Evolutionary conservation across 2,888 invertebrate genomes (phyloP), one percentile per base, ranked within the genome.

Genomic region (Malachius bipustulatus): DNA sequence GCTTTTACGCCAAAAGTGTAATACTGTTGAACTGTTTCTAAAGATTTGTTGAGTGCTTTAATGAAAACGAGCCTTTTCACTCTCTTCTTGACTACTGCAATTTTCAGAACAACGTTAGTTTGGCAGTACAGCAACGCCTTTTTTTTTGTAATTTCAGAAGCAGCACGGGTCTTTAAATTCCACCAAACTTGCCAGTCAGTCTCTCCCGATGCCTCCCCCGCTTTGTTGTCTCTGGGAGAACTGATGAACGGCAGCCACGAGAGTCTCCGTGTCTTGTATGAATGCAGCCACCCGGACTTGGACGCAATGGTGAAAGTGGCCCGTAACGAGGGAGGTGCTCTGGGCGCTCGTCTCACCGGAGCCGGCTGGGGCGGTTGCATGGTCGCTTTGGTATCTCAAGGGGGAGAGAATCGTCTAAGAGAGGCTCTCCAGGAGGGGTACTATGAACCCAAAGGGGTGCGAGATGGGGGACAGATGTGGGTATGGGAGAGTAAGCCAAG

Each of bases 321-420:
- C 4, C 67, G 70, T 40, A n/a, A n/a, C n/a, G n/a, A n/a, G n/a
- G 73, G 76, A 32, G 40, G 54, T 24, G 47, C 60, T 12, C 66
- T 73, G n/a, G 84, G 89, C 27, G 84, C 88, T n/a, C 75, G 97
- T 33, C 67, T 98, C 26, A 97, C 97, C 2, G 98, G 97, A 19
- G 97, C 97, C 49, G 82, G 82, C 4, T 97, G 97, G 97, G 98
- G 97, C 24, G 98, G 98, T 3, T 97, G 96, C 62, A 76, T 82
- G 35, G 91, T 98, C 8, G 89, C 91, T 11, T 64, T 94, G 44
- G 77, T 85, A 35, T 70, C 73, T 1, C 69, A 71, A 37, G 70
- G 75, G 31, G 69, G 73, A 41, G 75, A 81, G 4, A 60, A 72
- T 9, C 61, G 68, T 41, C 90, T 84, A 56, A 73, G 89, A 28